Percentiles rank a stretch among this genome's conserved stretches.
These are phyloP conservation scores for Python bivittatus DNA, from an alignment of 2,113 vertebrate genomes.

Conservation along the genomic window DNA sequence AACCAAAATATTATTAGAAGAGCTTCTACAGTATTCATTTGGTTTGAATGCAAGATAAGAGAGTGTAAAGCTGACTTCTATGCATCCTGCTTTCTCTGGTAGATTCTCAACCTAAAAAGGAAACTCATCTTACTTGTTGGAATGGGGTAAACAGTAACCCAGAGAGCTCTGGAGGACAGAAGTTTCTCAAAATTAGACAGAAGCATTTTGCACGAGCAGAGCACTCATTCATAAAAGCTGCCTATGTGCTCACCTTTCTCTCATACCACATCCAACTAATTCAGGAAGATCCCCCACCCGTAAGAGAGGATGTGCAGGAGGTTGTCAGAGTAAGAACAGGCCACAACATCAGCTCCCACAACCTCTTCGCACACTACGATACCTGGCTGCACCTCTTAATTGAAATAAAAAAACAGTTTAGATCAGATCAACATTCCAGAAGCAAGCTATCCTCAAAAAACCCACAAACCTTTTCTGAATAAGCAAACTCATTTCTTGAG, in stretches of 20 bases:
- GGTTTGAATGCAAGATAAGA: background rate
- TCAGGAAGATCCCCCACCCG: background rate
- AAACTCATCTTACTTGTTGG: background rate
- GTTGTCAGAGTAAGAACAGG: background rate
- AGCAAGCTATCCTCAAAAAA: background rate
- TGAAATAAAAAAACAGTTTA: background rate
- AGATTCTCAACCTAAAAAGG: background rate
- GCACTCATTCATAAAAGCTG: background rate
- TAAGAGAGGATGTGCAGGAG: background rate
- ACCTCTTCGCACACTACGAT: background rate
- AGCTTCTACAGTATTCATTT: background rate
- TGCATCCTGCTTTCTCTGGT: background rate
- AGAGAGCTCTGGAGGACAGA: background rate
- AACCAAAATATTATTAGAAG: background rate
- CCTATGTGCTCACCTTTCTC: background rate
- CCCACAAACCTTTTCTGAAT: background rate
- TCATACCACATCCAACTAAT: background rate
- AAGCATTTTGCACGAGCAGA: background rate
- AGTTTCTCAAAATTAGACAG: background rate
- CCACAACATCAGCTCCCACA: background rate
- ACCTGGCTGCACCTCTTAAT: background rate
- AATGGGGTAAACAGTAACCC: background rate
- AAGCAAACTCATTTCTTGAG: background rate
- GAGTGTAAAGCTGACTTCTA: background rate
- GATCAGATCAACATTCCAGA: background rate